Conservation (phyloP, 37 sponge, comb jelly and placozoan species). For the Geodia barretti region DNA sequence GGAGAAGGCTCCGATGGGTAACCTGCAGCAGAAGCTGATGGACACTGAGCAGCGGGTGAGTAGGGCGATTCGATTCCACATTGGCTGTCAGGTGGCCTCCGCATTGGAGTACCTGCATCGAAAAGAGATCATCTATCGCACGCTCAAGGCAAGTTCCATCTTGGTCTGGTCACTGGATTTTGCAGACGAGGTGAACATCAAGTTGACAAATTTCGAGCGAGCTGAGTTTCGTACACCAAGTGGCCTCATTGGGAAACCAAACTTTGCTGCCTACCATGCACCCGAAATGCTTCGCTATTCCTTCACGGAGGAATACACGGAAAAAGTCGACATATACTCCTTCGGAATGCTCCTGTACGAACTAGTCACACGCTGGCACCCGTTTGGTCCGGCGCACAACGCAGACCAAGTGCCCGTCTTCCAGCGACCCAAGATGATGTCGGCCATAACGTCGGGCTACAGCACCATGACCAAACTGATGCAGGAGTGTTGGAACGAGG, state of each 20-base stretch:
- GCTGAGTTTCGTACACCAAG: slow-evolving; percentile 52
- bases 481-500: slow-evolving; percentile 80
- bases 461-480: slow-evolving; percentile 58
- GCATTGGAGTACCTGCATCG: slow-evolving; percentile 70
- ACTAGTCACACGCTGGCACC: slow-evolving; percentile 74
- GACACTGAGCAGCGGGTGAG: slow-evolving; percentile 66
- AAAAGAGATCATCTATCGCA: slow-evolving; percentile 64
- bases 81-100: slow-evolving; percentile 68
- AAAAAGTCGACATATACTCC: slow-evolving; percentile 80
- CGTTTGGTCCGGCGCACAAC: slow-evolving; percentile 26
- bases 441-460: slow-evolving; percentile 47
- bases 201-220: slow-evolving; percentile 75
- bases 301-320: slow-evolving; percentile 79
- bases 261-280: slow-evolving; percentile 53
- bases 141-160: slow-evolving; percentile 74
- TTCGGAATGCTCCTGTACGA: slow-evolving; percentile 81
- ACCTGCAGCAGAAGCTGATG: slow-evolving; percentile 69
- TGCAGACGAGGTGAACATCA: slow-evolving; percentile 51
- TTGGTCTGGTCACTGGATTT: slow-evolving; percentile 82
- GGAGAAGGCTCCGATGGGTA: slow-evolving; percentile 78
- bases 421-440: slow-evolving; percentile 68
- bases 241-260: slow-evolving; percentile 49
- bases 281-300: slow-evolving; percentile 71
- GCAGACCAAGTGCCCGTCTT: slow-evolving; percentile 27
- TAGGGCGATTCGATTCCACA: slow-evolving; percentile 62